Conservation (phyloP, 2,113 vertebrate genomes). For the Megaceryle torquata region DNA sequence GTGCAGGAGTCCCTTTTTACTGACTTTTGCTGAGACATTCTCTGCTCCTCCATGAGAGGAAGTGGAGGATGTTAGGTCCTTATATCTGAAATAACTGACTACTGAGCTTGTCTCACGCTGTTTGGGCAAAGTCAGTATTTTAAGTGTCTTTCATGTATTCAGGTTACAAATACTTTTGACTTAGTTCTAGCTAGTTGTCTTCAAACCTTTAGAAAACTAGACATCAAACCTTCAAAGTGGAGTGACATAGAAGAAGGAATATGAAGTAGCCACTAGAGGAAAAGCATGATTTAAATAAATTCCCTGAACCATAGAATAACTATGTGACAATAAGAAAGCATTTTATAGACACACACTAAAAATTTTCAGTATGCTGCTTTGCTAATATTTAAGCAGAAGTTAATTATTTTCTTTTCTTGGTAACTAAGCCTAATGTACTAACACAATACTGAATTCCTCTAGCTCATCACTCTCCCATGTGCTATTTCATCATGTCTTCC, state of each 20-base stretch:
- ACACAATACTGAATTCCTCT: not conserved
- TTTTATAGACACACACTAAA: not conserved
- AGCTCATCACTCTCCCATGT: not conserved
- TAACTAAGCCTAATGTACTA: not conserved
- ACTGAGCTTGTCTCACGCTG: fast-evolving
- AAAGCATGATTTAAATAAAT: not conserved
- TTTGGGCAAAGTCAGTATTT: not conserved
- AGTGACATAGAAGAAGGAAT: not conserved
- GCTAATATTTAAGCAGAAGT: not conserved
- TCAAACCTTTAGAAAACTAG: not conserved
- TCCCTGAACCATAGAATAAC: not conserved
- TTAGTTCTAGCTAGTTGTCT: not conserved
- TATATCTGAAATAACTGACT: not conserved
- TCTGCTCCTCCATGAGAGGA: not conserved
- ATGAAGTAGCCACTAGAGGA: not conserved
- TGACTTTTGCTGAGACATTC: not conserved
- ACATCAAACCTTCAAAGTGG: not conserved
- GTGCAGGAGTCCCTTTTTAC: not conserved
- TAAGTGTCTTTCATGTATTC: not conserved
- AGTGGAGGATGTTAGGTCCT: not conserved
- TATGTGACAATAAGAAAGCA: not conserved
- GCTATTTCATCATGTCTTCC: not conserved
- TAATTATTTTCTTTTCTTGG: not conserved
- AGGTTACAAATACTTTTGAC: not conserved
- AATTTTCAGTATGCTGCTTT: not conserved